Conservation (phyloP, 2,888 invertebrate genomes). For the Icerya purchasi region DNA sequence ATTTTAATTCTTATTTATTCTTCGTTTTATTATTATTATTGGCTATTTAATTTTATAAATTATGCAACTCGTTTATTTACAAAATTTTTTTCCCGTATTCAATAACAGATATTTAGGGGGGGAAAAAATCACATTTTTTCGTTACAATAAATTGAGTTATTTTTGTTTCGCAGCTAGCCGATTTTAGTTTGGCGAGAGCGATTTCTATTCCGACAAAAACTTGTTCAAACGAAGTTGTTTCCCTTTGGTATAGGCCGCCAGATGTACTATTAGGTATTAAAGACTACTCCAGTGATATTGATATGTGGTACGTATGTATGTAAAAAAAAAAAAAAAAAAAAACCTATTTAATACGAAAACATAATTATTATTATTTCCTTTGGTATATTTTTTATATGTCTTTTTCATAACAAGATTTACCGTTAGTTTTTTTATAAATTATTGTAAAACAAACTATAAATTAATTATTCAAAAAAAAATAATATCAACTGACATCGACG, state of each 20-base stretch:
- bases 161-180: conserved; percentile 25
- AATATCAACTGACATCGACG: no score
- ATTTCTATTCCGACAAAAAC: conserved; percentile 42
- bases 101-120: no score
- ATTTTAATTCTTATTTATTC: no score
- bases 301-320: conserved; percentile 41
- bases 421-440: not conserved
- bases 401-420: not conserved
- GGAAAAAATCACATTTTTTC: no score
- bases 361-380: not conserved
- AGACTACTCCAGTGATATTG: conserved; percentile 39
- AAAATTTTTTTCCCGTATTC: no score
- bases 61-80: no score
- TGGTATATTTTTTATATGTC: not conserved
- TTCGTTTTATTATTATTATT: no score
- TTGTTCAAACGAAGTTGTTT: conserved; percentile 41
- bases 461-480: no score
- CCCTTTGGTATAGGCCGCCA: conserved; percentile 41
- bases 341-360: not conserved
- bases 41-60: no score
- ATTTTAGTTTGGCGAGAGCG: conserved; percentile 30
- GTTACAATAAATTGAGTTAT: no score
- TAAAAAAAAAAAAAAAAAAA: no score
- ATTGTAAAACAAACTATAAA: no score
- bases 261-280: conserved; percentile 43